phyloP scores from a whole-genome alignment of 1,140 invertebrate genomes.

The Drosophila asahinai region DNA sequence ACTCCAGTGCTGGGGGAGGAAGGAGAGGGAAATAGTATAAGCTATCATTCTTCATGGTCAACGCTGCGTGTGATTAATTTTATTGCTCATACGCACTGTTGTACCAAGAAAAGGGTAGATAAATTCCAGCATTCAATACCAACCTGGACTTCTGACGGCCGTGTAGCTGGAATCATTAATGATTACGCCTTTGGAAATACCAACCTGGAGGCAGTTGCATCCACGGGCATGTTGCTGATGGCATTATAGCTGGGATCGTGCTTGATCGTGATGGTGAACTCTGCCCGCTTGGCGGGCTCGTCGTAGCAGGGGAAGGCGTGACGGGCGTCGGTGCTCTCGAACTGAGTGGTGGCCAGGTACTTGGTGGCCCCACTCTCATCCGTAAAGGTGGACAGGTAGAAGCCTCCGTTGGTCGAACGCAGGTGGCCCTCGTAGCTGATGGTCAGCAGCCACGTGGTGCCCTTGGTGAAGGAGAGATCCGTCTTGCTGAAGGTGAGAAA shows the following conservation, averaged over 20 bases:
- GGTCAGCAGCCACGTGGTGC: slow-evolving; percentile 83
- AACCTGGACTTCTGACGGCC: slow-evolving; percentile 86
- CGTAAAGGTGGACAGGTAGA: slow-evolving; percentile 92
- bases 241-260: slow-evolving; percentile 87
- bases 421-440: slow-evolving; percentile 86
- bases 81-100: background rate
- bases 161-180: slow-evolving; percentile 85
- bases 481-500: slow-evolving; percentile 64
- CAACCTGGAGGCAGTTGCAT: slow-evolving; percentile 47
- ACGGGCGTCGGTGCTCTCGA: slow-evolving; percentile 92
- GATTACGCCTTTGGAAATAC: background rate
- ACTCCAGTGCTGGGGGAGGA: slow-evolving; percentile 35
- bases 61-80: slow-evolving; percentile 3
- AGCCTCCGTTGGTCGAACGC: slow-evolving; percentile 89
- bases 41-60: background rate
- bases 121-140: background rate
- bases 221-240: slow-evolving; percentile 90
- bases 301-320: slow-evolving; percentile 95
- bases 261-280: slow-evolving; percentile 89
- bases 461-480: slow-evolving; percentile 53
- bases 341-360: slow-evolving; percentile 91
- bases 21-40: too few species aligned
- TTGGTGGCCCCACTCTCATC: slow-evolving; percentile 86
- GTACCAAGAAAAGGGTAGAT: background rate
- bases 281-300: slow-evolving; percentile 93